phyloP scores from a whole-genome alignment of 2,113 vertebrate genomes.

The Stercorarius parasiticus region DNA sequence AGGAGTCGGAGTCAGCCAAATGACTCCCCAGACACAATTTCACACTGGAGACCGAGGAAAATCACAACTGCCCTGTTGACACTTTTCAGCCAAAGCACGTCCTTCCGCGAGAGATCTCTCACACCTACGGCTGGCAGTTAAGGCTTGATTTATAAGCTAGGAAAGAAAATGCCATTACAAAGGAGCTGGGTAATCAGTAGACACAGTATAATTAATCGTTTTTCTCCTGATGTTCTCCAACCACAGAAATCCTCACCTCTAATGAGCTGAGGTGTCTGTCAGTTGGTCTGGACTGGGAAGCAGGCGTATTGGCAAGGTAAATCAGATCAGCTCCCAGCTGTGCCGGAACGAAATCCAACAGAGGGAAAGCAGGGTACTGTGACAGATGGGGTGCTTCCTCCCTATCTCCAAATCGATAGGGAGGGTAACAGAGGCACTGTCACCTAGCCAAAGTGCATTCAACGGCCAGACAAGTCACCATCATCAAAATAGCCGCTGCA shows the following conservation, averaged over 20 bases:
- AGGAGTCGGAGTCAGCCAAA: background rate
- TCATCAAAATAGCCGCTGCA: background rate
- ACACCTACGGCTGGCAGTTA: background rate
- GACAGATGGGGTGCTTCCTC: background rate
- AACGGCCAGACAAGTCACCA: background rate
- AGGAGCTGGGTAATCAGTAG: background rate
- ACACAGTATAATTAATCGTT: background rate
- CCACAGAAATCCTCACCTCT: background rate
- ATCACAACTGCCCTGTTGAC: background rate
- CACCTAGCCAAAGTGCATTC: background rate
- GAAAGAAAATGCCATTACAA: background rate
- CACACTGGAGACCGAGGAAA: fast-evolving
- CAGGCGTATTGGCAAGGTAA: fast-evolving
- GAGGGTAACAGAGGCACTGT: background rate
- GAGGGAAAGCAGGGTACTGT: fast-evolving
- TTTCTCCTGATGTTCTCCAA: background rate
- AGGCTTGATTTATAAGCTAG: background rate
- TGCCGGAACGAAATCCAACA: background rate
- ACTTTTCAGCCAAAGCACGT: background rate
- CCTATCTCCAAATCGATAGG: background rate
- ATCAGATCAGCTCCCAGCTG: background rate
- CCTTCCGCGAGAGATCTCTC: background rate
- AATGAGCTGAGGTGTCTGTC: background rate
- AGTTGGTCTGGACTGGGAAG: background rate
- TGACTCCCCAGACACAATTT: background rate